Percentiles rank a stretch among this genome's conserved stretches.
Evolutionary conservation across 2,888 invertebrate genomes (phyloP).

Genomic region (Acleris emargana): DNA sequence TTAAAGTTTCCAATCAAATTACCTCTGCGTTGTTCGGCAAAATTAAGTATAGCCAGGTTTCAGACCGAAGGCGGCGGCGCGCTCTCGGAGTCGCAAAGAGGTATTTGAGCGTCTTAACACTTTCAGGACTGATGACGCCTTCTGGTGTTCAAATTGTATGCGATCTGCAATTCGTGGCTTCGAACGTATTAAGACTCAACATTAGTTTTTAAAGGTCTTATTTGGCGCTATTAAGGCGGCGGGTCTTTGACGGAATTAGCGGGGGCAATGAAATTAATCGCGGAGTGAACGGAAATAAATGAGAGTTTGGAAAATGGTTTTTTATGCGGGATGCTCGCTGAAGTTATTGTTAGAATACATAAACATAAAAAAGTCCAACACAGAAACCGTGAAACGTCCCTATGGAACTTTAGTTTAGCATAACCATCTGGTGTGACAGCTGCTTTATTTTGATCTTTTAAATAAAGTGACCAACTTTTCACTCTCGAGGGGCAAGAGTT

Average conservation of each 20-base stretch:
- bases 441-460: too few relatives aligned
- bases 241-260: conserved; percentile 80
- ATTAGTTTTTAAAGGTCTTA: conserved; percentile 83
- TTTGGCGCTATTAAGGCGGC: conserved; percentile 78
- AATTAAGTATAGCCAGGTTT: conserved; percentile 69
- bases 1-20: conserved; percentile 47
- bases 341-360: neutral
- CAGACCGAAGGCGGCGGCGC: conserved; percentile 59
- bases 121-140: too few relatives aligned
- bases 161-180: too few relatives aligned
- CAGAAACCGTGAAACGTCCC: too few relatives aligned
- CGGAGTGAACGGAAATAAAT: conserved; percentile 24
- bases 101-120: conserved; percentile 61
- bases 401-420: too few relatives aligned
- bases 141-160: too few relatives aligned
- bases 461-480: too few relatives aligned
- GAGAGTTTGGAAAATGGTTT: conserved; percentile 13
- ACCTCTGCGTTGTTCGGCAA: conserved; percentile 46
- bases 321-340: neutral
- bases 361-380: neutral
- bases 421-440: too few relatives aligned
- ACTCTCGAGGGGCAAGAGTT: too few relatives aligned
- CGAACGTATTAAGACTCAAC: conserved; percentile 79
- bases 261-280: conserved; percentile 78
- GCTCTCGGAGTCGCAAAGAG: conserved; percentile 78